Evolutionary conservation across 2,797 vertebrate species (phyloP), one percentile per base, ranked within the genome.

Genomic region (Heteromormyrus szaboi): DNA sequence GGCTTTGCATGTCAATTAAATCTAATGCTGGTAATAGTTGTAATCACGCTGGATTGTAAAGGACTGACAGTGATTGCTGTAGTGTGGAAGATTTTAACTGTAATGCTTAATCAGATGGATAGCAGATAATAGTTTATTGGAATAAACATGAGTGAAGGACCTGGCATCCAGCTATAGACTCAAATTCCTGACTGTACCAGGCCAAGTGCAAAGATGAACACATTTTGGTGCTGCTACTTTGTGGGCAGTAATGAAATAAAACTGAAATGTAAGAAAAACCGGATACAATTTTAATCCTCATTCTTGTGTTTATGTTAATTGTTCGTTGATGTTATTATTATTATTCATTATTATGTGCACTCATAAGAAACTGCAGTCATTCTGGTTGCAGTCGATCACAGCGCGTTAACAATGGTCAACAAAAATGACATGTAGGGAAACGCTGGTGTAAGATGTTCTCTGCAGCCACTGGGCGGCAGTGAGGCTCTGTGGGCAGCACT

Each of bases 1-100:
- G 83, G 56, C 87, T 89, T 90, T 89, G 88, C 89, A 90, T 88
- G 91, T 91, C 90, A 92, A 92, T 92, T 92, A 91, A 79, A 46
- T 53, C 4, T 29, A 91, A 88, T 90, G 90, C 88, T 88, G 68
- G 86, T 91, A 90, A 91, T 92, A 88, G 91, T 87, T 90, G 88
- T 90, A 91, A 90, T 91, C 87, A 90, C 87, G 89, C 65, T 72
- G 87, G 89, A 91, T 90, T 90, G 92, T 89, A 56, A 62, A 89
- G 89, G 88, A 88, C 89, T 89, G 84, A 89, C 88, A 88, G 87
- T 88, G 76, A 89, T 86, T 90, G 89, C 89, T 91, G 85, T 59
- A 88, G 88, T 88, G 88, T 89, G 81, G 89, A 87, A 62, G 76
- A 19, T 83, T 48, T 48, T 83, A 48, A 41, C 68, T 65, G 37